Evolutionary conservation across 2,888 invertebrate species (phyloP), one percentile per base, ranked within the genome.

Genomic region (Latrodectus hesperus): DNA sequence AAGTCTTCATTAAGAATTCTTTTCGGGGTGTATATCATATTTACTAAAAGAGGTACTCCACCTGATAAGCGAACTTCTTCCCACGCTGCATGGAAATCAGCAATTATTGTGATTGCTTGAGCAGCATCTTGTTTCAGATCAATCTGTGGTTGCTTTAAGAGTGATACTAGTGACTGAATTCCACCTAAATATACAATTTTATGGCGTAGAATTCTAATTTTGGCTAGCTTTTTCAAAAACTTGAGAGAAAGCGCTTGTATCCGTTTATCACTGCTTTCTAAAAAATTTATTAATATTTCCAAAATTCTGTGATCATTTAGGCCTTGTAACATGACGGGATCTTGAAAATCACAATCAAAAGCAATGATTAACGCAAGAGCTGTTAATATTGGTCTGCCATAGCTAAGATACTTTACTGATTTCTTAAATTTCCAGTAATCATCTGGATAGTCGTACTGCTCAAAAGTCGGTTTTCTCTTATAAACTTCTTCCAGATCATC

Each of bases 301-400:
- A 86, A 12, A 17, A 86, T 38, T n/a, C 71, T 81, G 26, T 81
- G 64, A 14, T 86, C 68, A 14, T 67, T 26, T 16, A 76, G 71
- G 12, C n/a, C n/a, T 55, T 86, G 75, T 71, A 86, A 52, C 86
- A 86, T 86, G 4, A 80, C n/a, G 49, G 86, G 86, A 77, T 86
- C 81, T 65, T 86, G 86, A 77, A 86, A 86, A 67, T 86, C 52
- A 11, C 73, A 86, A 10, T 86, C 86, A 60, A 38, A 76, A 11
- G 51, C 49, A n/a, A 67, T 72, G 9, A 86, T 64, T 4, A 86
- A n/a, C 4, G 81, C 22, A 5, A 81, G 55, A 0, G 75, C n/a
- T 14, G 81, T 81, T 11, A 81, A 53, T 38, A 80, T 38, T 9
- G 86, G 86, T 55, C 76, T 80, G 4, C 81, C 80, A 72, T 76